Percentiles rank a stretch among this genome's conserved stretches.
phyloP scores from a whole-genome alignment of 2,888 invertebrate species.

The Nephrotoma guestfalica region DNA sequence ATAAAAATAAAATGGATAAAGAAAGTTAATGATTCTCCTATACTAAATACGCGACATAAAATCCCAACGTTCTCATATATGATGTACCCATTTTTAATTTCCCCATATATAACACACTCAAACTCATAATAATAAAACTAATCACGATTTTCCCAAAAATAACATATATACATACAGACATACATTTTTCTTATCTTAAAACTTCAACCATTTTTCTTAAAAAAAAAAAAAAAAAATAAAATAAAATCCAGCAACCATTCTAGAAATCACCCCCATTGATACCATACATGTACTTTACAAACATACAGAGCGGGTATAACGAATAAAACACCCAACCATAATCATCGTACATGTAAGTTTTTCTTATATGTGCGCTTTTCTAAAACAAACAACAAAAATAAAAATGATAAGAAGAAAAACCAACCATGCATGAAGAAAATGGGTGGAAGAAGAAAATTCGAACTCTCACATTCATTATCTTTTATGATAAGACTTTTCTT shows the following conservation, averaged over 20 bases:
- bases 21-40: not conserved
- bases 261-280: not conserved
- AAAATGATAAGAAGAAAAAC: not conserved
- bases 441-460: not conserved
- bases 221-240: not conserved
- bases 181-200: not conserved
- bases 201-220: not conserved
- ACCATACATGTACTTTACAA: not conserved
- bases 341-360: not conserved
- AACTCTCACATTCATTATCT: not conserved
- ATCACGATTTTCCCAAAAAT: not conserved
- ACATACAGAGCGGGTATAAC: not conserved
- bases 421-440: not conserved
- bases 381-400: not conserved
- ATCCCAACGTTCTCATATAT: not conserved
- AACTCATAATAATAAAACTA: not conserved
- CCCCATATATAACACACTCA: not conserved
- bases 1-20: not conserved
- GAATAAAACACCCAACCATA: not conserved
- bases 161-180: not conserved
- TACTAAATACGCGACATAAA: not conserved
- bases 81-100: not conserved
- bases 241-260: not conserved
- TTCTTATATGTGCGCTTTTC: not conserved
- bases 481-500: not conserved